These are phyloP conservation scores for Decapterus maruadsi DNA, from an alignment of 2,797 vertebrate species.

Conservation along the genomic window DNA sequence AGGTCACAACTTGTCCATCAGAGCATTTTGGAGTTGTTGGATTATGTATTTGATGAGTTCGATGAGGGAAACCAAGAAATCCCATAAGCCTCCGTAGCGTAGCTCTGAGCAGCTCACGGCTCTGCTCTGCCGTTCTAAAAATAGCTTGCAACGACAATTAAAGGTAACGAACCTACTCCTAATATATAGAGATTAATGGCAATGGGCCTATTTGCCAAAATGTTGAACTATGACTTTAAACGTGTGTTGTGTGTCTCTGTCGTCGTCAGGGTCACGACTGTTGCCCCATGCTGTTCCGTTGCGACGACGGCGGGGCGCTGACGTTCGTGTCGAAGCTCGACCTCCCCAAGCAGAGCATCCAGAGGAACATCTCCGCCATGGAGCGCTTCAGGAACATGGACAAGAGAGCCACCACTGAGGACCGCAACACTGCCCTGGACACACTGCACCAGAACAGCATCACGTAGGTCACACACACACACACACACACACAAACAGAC, in stretches of 20 bases:
- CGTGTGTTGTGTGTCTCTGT: background rate
- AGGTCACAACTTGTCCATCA: no score
- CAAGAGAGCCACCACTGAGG: slow-evolving; percentile 96
- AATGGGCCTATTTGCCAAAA: no score
- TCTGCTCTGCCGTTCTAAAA: no score
- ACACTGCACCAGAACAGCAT: slow-evolving; percentile 98
- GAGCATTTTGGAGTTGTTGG: no score
- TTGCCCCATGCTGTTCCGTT: slow-evolving; percentile 98
- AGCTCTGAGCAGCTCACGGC: no score
- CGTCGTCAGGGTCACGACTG: slow-evolving; percentile 94
- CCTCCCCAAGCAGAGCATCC: slow-evolving; percentile 98
- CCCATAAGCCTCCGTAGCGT: no score
- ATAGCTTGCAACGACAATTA: no score
- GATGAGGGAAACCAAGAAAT: no score
- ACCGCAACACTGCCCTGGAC: slow-evolving; percentile 95
- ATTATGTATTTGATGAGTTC: no score
- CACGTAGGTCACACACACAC: slow-evolving; percentile 86
- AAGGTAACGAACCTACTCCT: no score
- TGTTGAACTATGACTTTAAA: background rate
- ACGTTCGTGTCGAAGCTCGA: slow-evolving; percentile 96
- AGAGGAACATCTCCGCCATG: slow-evolving; percentile 99
- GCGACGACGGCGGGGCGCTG: slow-evolving; percentile 93
- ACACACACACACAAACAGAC: no score
- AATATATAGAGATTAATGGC: no score
- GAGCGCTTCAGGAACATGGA: slow-evolving; percentile 99